Evolutionary conservation across 2,113 vertebrate genomes (phyloP).

Genomic region (Smithornis capensis): DNA sequence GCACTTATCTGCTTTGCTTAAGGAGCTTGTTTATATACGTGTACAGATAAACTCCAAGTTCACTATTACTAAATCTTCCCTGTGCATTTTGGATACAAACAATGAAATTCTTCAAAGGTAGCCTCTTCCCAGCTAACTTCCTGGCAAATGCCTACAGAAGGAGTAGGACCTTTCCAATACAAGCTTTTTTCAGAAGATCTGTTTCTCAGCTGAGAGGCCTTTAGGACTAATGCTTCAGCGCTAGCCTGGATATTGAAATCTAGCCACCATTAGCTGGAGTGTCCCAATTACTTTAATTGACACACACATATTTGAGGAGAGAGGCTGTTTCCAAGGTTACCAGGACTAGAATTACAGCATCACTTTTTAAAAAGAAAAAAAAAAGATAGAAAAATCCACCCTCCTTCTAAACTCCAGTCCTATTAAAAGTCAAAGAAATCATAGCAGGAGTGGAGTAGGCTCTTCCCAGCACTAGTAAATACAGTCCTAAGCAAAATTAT

Average conservation of each 20-base stretch:
- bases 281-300: conserved; percentile 64
- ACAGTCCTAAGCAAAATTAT: not conserved
- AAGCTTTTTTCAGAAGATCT: not conserved
- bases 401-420: not conserved
- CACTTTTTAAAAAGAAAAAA: not conserved
- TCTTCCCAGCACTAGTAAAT: not conserved
- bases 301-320: conserved; percentile 5
- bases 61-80: not conserved
- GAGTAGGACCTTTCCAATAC: not conserved
- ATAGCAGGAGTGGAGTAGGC: not conserved
- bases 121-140: not conserved
- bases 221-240: not conserved
- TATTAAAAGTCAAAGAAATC: not conserved
- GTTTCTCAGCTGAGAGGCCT: not conserved
- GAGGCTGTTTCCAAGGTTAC: conserved; percentile 52
- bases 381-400: not conserved
- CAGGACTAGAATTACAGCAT: conserved; percentile 18
- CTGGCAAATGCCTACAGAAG: not conserved
- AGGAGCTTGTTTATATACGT: not conserved
- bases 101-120: not conserved
- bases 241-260: conserved; percentile 36
- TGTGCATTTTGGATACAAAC: not conserved
- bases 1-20: not conserved
- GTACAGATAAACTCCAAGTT: not conserved
- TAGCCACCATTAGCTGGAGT: conserved; percentile 29